phyloP scores from a whole-genome alignment of 2,113 vertebrate species.

The Pangasianodon gigas region DNA sequence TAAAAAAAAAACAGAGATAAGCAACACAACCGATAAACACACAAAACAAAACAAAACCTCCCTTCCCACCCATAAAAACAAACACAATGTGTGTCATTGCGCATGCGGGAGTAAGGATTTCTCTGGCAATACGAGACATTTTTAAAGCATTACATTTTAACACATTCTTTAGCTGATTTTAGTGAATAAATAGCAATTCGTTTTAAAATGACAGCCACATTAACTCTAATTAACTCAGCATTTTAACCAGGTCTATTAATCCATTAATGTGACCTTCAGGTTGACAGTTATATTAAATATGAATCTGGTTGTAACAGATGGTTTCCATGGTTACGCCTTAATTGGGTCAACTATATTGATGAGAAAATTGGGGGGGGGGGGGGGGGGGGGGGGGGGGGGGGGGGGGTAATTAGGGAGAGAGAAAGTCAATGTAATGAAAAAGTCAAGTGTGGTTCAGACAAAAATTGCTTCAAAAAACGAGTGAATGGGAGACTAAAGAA shows the following conservation, averaged over 20 bases:
- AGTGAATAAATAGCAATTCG: slow-evolving; percentile 21
- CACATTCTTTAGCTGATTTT: neutral
- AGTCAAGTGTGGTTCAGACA: neutral
- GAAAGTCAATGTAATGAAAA: neutral
- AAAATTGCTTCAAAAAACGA: neutral
- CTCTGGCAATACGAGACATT: neutral
- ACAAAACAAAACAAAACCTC: neutral
- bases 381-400: too few relatives aligned
- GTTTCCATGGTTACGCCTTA: slow-evolving; percentile 35
- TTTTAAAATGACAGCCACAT: slow-evolving; percentile 30
- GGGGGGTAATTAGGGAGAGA: too few relatives aligned
- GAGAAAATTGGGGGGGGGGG: neutral
- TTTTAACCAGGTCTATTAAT: slow-evolving; percentile 37
- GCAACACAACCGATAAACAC: neutral
- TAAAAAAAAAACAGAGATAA: neutral
- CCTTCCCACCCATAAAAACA: neutral
- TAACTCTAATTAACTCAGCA: slow-evolving; percentile 37
- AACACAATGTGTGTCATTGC: neutral
- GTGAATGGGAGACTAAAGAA: neutral
- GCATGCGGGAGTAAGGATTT: neutral
- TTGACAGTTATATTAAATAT: slow-evolving; percentile 46
- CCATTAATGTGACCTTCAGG: slow-evolving; percentile 45
- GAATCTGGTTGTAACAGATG: slow-evolving; percentile 27
- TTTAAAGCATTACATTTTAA: neutral
- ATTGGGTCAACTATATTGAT: slow-evolving; percentile 23